phyloP scores from a whole-genome alignment of 2,797 vertebrate species.

The Microchirus variegatus region DNA sequence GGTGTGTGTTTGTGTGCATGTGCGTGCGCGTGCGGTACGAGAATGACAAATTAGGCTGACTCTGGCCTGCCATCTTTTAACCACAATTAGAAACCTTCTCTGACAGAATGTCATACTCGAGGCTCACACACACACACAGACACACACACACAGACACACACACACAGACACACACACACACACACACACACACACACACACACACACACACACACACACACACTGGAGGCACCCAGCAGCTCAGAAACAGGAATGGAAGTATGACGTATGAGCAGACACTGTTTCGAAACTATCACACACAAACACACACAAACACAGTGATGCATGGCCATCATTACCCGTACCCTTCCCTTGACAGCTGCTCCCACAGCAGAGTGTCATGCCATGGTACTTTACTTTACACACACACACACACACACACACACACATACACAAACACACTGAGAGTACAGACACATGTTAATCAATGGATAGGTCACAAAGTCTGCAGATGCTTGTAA shows the following conservation, averaged over 20 bases:
- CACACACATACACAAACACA: slow-evolving; percentile 1
- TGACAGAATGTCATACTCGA: slow-evolving; percentile 73
- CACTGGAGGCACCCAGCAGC: slow-evolving; percentile 46
- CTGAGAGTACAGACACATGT: slow-evolving; percentile 37
- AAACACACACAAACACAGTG: slow-evolving; percentile 31
- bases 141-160: slow-evolving; percentile 29
- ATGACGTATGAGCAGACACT: slow-evolving; percentile 52
- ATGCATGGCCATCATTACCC: slow-evolving; percentile 69
- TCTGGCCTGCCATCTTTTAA: slow-evolving; percentile 75
- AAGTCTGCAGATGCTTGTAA: too few relatives aligned
- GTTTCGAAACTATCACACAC: slow-evolving; percentile 41
- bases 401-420: slow-evolving; percentile 15
- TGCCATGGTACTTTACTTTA: slow-evolving; percentile 32
- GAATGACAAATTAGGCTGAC: slow-evolving; percentile 70
- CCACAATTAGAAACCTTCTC: slow-evolving; percentile 77
- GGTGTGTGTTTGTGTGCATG: slow-evolving; percentile 7
- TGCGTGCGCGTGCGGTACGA: slow-evolving; percentile 34
- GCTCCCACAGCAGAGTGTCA: slow-evolving; percentile 63
- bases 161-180: slow-evolving; percentile 35
- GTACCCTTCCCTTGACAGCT: slow-evolving; percentile 67
- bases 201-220: slow-evolving; percentile 38
- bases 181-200: slow-evolving; percentile 31
- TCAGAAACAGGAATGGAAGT: slow-evolving; percentile 41
- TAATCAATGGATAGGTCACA: slow-evolving; percentile 57
- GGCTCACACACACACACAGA: slow-evolving; percentile 41